A percentile compares a stretch with the other conserved stretches of the same genome.
Evolutionary conservation across 2,888 invertebrate genomes (phyloP).

Genomic region (Leptopterna dolabrata): DNA sequence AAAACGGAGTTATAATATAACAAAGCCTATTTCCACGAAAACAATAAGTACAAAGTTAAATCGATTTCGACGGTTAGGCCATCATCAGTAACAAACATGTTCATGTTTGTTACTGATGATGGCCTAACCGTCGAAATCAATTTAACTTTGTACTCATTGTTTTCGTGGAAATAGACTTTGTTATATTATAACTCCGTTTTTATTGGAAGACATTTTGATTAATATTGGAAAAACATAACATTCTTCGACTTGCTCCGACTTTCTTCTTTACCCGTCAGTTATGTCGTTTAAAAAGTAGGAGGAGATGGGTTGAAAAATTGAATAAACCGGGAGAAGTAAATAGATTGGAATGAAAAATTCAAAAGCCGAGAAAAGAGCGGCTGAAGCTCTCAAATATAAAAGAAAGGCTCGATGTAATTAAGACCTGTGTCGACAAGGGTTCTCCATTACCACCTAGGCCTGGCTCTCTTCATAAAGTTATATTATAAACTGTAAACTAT

Average conservation of each 20-base stretch:
- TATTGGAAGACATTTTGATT: not conserved
- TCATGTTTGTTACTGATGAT: too few relatives aligned
- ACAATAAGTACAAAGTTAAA: too few relatives aligned
- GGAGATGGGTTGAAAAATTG: not conserved
- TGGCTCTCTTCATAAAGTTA: not conserved
- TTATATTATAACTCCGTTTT: too few relatives aligned
- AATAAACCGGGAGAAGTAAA: not conserved
- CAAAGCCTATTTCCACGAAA: too few relatives aligned
- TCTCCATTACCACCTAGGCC: constrained; percentile 28
- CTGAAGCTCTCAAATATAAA: constrained; percentile 10
- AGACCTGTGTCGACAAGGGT: constrained; percentile 39
- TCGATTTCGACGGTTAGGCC: too few relatives aligned
- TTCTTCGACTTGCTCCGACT: not conserved
- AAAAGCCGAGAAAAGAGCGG: not conserved
- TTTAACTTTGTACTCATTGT: too few relatives aligned
- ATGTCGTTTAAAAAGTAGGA: not conserved
- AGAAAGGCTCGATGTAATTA: constrained; percentile 19
- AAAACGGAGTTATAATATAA: too few relatives aligned
- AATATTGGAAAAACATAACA: not conserved
- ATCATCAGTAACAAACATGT: too few relatives aligned
- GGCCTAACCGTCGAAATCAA: too few relatives aligned
- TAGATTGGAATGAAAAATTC: not conserved
- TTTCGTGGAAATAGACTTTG: too few relatives aligned
- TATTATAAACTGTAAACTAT: constrained; percentile 19
- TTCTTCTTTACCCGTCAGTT: not conserved